Conservation (phyloP, 2,797 vertebrate species). For the Hylomyscus alleni region DNA sequence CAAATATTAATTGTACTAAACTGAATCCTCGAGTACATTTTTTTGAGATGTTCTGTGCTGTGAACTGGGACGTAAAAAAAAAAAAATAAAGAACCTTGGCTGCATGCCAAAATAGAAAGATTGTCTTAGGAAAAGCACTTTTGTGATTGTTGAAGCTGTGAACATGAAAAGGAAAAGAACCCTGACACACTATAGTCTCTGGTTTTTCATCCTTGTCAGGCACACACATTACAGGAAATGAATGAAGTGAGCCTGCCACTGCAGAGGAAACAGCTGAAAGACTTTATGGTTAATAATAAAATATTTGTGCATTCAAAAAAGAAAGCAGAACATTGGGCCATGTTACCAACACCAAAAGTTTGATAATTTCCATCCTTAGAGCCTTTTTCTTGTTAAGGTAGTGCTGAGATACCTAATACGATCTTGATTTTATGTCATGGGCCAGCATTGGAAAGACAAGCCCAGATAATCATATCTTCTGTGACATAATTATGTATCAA, state of each 20-base stretch:
- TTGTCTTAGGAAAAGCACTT: slow-evolving; percentile 10
- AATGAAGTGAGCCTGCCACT: slow-evolving; percentile 6
- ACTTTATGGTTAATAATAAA: neutral
- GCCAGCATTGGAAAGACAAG: neutral
- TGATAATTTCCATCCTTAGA: neutral
- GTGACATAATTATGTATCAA: neutral
- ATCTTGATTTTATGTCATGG: neutral
- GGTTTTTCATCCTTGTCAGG: neutral
- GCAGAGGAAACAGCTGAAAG: neutral
- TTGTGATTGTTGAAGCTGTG: neutral
- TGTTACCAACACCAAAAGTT: neutral
- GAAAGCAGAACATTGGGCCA: slow-evolving; percentile 23
- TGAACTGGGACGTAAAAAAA: neutral
- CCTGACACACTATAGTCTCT: neutral
- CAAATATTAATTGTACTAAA: slow-evolving; percentile 32
- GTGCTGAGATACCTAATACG: neutral
- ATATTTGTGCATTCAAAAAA: neutral
- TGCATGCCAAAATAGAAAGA: neutral
- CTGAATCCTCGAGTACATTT: slow-evolving; percentile 3
- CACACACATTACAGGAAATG: neutral
- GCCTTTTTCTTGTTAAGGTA: neutral
- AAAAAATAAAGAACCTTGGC: neutral
- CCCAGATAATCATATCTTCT: neutral
- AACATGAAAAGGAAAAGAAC: neutral
- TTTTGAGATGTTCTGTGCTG: neutral